These are phyloP conservation scores for Petrosia ficiformis DNA, from an alignment of 37 sponge, comb jelly and placozoan species.

Conservation along the genomic window DNA sequence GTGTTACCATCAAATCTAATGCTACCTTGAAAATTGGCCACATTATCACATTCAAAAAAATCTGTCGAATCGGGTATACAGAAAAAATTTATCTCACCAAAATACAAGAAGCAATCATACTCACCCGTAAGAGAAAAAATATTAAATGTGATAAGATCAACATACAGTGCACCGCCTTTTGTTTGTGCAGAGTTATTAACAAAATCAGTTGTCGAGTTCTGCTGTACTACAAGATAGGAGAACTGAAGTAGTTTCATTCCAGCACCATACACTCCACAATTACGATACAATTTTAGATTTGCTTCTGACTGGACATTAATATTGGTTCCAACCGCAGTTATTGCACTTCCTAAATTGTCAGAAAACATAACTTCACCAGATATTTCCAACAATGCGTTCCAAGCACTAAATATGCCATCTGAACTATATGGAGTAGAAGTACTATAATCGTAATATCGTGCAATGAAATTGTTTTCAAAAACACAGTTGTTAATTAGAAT, in stretches of 20 bases:
- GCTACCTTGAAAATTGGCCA: background rate
- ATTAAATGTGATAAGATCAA: background rate
- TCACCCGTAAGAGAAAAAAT: background rate
- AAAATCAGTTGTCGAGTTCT: slow-evolving; percentile 9
- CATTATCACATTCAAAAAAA: background rate
- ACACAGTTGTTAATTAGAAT: background rate
- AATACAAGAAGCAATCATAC: slow-evolving; percentile 33
- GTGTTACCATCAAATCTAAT: slow-evolving; percentile 19
- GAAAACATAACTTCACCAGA: slow-evolving; percentile 7
- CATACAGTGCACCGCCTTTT: slow-evolving; percentile 45
- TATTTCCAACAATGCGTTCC: slow-evolving; percentile 16
- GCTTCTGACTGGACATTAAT: slow-evolving; percentile 6
- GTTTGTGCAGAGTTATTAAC: slow-evolving; percentile 20
- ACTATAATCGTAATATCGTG: background rate
- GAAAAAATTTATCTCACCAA: slow-evolving; percentile 9
- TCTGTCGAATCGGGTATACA: background rate
- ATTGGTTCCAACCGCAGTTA: background rate
- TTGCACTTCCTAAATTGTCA: slow-evolving; percentile 23
- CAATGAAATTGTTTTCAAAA: background rate
- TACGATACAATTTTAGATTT: slow-evolving; percentile 10
- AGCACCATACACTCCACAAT: slow-evolving; percentile 33
- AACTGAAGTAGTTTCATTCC: slow-evolving; percentile 1
- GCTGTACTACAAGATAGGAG: slow-evolving; percentile 10
- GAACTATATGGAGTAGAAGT: background rate
- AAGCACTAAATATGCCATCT: slow-evolving; percentile 1